Conservation (phyloP, 1,140 invertebrate genomes). For the Procambarus virginalis region DNA sequence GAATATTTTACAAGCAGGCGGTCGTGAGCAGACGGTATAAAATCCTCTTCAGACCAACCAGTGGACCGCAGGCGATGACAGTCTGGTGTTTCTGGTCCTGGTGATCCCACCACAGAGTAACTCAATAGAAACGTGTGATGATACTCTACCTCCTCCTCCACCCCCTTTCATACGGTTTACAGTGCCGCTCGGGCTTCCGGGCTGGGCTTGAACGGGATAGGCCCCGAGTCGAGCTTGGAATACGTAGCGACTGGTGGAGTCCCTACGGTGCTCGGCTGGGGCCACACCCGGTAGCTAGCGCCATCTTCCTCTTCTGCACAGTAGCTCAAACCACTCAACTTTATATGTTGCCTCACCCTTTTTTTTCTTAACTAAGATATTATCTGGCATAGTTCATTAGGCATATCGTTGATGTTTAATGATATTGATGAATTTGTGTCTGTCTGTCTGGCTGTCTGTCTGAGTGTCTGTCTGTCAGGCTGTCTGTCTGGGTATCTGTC, state of each 20-base stretch:
- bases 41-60: neutral
- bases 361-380: no score
- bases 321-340: neutral
- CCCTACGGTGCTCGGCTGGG: neutral
- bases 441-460: no score
- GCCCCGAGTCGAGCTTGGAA: no score
- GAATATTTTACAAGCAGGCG: neutral
- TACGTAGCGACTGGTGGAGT: neutral
- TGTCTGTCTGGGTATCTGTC: no score
- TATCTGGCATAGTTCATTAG: no score
- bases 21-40: conserved; percentile 42
- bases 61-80: neutral
- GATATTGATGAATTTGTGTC: no score
- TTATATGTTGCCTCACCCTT: no score
- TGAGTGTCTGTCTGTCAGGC: no score
- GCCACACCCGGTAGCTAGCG: conserved; percentile 30
- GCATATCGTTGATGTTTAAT: no score
- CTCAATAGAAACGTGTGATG: conserved; percentile 1
- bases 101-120: neutral
- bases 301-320: neutral
- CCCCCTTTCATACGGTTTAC: conserved; percentile 16
- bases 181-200: neutral
- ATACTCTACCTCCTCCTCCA: neutral
- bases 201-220: neutral
- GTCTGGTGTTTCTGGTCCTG: conserved; percentile 32